A percentile compares a stretch with the other conserved stretches of the same genome.
These are phyloP conservation scores for Picus viridis DNA, from an alignment of 2,797 vertebrate species.

Conservation along the genomic window DNA sequence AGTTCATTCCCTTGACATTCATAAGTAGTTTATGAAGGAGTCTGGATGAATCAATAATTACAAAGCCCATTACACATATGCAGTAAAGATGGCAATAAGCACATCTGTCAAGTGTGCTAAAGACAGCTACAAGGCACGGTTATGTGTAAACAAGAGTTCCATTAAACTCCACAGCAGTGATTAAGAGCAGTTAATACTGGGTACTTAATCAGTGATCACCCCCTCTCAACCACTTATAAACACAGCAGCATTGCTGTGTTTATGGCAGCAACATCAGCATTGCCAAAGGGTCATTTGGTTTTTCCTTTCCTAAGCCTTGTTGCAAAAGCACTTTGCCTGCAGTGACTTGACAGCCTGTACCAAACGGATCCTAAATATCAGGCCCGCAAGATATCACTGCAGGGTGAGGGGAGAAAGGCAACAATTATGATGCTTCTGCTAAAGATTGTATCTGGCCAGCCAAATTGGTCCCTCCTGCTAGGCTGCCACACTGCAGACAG, in stretches of 20 bases:
- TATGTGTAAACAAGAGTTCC: constrained; percentile 61
- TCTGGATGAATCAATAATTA: constrained; percentile 64
- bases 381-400: neutral
- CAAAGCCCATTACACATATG: constrained; percentile 17
- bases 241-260: neutral
- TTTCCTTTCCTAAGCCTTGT: neutral
- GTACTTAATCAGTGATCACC: constrained; percentile 44
- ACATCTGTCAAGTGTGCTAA: constrained; percentile 59
- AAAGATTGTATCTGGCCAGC: fast-evolving
- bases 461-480: fast-evolving
- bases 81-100: constrained; percentile 58
- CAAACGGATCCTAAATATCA: neutral
- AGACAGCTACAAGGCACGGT: constrained; percentile 26
- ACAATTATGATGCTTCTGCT: neutral
- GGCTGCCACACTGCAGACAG: neutral
- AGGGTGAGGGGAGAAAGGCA: neutral
- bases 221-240: constrained; percentile 25
- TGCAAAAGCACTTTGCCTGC: neutral
- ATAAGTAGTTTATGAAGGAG: constrained; percentile 46
- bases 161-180: constrained; percentile 58
- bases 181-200: constrained; percentile 49
- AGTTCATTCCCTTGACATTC: neutral
- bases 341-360: neutral
- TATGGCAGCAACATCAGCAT: neutral
- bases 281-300: neutral